These are phyloP conservation scores for Sebastes hubbsi DNA, from an alignment of 2,797 vertebrate species.

Conservation along the genomic window DNA sequence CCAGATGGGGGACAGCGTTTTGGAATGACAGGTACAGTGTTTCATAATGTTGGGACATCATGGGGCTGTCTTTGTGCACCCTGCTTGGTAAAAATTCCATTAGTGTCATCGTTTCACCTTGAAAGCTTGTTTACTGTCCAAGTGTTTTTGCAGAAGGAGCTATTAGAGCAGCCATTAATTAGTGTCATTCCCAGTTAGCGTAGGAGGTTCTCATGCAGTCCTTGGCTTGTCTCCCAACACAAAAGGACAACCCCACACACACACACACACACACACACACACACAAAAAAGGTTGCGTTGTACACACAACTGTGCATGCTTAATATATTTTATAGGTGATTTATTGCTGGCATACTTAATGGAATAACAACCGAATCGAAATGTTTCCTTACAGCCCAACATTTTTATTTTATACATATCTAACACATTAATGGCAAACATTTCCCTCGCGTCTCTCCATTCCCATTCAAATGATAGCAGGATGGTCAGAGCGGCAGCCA, in stretches of 20 bases:
- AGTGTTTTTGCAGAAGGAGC: conserved; percentile 61
- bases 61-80: conserved; percentile 15
- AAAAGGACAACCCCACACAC: neutral
- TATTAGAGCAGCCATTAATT: conserved; percentile 69
- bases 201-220: conserved; percentile 45
- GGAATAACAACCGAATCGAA: conserved; percentile 9
- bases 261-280: neutral
- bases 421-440: neutral
- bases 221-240: conserved; percentile 55
- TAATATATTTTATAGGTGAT: conserved; percentile 6
- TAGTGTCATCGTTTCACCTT: conserved; percentile 65
- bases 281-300: neutral
- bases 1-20: conserved; percentile 41
- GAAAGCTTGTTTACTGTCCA: conserved; percentile 66
- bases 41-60: conserved; percentile 56
- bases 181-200: conserved; percentile 66
- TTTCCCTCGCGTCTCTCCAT: neutral
- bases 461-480: neutral
- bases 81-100: conserved; percentile 39
- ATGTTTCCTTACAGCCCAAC: neutral
- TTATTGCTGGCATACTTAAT: conserved; percentile 7
- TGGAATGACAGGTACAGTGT: conserved; percentile 54
- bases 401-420: conserved; percentile 18
- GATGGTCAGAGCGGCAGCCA: neutral
- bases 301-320: neutral